Base-by-base conservation (phyloP, 2,797 vertebrate genomes). In the Hapalemur alaotrensis region DNA sequence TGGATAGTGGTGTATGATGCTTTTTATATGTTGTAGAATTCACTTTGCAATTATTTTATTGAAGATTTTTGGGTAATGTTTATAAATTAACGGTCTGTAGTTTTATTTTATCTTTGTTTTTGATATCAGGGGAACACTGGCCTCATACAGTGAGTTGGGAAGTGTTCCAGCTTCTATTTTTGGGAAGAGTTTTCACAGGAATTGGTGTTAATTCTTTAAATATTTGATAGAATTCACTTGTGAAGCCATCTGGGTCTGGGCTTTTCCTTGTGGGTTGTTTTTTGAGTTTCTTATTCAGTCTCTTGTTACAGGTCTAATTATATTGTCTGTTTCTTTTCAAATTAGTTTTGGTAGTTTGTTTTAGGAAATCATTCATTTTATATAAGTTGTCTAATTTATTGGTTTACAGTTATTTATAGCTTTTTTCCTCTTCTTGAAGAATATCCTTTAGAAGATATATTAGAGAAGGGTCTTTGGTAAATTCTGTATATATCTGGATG, bases 41-140 rank as follows among this genome's bases (percentile, higher is more conserved):
- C 15, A 41, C n/a, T 88, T 87, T 95, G 38, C n/a, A 57, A 43
- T 94, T 57, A 43, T 94, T 57, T 65, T 61, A 38, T 91, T 91
- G 65, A 86, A 5, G 20, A 63, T 91, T 78, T 76, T 69, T 38
- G 70, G 32, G 46, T 94, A 22, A 2, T 67, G 59, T 46, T 91
- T 32, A 20, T 80, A 50, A 69, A 43, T 38, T 52, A 43, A 9
- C 63, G 32, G 22, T 52, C 50, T 72, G 4, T 63, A 57, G 38
- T 80, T 79, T 70, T 59, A 22, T 86, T 86, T 78, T 85, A 17
- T 57, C 59, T 76, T 76, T 86, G 48, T 54, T 85, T 85, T 92
- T 69, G n/a, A 32, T 65, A 70, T 86, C 32, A 69, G 13, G 41
- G 18, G 78, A 79, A 86, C 30, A 79, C 23, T 54, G 46, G 81